phyloP scores from a whole-genome alignment of 2,888 invertebrate genomes.

The Abscondita cerata region DNA sequence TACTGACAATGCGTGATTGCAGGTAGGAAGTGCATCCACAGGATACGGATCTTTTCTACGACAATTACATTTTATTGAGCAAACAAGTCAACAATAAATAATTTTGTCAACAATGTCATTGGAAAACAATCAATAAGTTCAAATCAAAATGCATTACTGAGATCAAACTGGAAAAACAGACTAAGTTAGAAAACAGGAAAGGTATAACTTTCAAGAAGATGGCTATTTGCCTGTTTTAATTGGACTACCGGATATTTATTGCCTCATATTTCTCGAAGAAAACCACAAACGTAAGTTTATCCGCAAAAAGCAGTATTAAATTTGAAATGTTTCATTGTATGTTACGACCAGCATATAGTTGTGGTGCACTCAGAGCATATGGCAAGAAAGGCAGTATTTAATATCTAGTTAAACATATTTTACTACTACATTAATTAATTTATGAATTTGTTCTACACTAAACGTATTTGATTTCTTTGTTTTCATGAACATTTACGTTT shows the following conservation, averaged over 20 bases:
- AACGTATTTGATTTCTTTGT: too few relatives aligned
- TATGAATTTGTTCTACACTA: too few relatives aligned
- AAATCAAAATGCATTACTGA: slow-evolving; percentile 43
- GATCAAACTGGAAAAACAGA: slow-evolving; percentile 36
- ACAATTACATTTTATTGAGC: slow-evolving; percentile 40
- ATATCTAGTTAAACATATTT: too few relatives aligned
- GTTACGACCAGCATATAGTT: not conserved
- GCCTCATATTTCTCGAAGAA: slow-evolving; percentile 39
- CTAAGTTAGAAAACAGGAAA: slow-evolving; percentile 45
- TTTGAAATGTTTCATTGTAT: not conserved
- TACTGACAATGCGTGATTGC: slow-evolving; percentile 86
- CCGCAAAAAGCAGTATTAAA: slow-evolving; percentile 21
- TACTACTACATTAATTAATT: too few relatives aligned
- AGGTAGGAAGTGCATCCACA: slow-evolving; percentile 87
- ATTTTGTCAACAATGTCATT: slow-evolving; percentile 60
- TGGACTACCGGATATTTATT: slow-evolving; percentile 46
- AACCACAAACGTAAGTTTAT: slow-evolving; percentile 43
- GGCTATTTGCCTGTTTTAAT: slow-evolving; percentile 47
- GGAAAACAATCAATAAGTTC: slow-evolving; percentile 62
- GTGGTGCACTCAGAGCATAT: too few relatives aligned
- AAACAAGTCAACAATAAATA: too few relatives aligned
- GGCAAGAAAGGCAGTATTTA: too few relatives aligned
- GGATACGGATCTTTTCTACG: slow-evolving; percentile 88
- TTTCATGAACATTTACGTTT: too few relatives aligned
- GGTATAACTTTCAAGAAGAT: slow-evolving; percentile 44